phyloP scores from a whole-genome alignment of 2,797 vertebrate species.

The Prionace glauca region DNA sequence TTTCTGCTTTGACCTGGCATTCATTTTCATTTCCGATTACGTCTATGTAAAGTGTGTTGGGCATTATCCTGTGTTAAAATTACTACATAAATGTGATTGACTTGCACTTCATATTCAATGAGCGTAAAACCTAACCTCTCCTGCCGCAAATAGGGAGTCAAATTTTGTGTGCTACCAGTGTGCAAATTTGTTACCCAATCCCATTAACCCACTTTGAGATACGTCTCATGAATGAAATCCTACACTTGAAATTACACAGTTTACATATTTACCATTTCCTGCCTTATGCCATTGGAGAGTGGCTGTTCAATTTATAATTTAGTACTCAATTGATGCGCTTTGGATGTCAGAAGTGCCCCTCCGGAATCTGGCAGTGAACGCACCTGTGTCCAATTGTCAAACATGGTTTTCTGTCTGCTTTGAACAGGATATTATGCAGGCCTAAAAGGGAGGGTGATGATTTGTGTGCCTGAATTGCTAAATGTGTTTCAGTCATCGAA shows the following conservation, averaged over 20 bases:
- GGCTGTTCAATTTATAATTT: neutral
- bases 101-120: neutral
- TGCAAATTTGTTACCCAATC: neutral
- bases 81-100: neutral
- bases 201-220: neutral
- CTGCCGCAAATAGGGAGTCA: neutral
- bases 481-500: neutral
- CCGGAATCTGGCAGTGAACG: neutral
- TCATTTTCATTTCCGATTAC: neutral
- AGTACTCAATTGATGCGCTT: neutral
- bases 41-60: neutral
- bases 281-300: neutral
- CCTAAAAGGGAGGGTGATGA: neutral
- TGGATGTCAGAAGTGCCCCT: neutral
- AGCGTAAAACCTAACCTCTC: neutral
- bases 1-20: neutral
- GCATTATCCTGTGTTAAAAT: neutral
- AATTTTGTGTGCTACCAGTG: neutral
- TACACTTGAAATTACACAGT: neutral
- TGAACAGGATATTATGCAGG: neutral
- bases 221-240: neutral
- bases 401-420: neutral
- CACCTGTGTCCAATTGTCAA: neutral
- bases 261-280: neutral
- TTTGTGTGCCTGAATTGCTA: neutral